Percentiles rank a stretch among this genome's conserved stretches.
Conservation (phyloP, 1,140 invertebrate genomes). For the Drepana arcuata region DNA sequence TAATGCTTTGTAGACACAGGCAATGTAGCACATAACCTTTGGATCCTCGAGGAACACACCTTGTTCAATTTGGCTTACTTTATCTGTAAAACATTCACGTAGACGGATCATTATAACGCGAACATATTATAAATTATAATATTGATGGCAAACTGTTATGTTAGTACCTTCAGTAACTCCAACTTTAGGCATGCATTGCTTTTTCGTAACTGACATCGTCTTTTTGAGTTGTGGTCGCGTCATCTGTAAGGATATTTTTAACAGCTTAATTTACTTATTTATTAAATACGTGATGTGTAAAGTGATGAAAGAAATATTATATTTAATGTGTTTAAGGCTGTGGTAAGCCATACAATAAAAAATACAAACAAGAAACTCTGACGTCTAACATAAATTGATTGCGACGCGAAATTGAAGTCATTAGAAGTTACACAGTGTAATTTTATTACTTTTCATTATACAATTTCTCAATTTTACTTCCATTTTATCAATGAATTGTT, state of each 20-base stretch:
- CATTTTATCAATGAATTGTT: too few relatives aligned
- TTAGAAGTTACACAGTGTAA: too few relatives aligned
- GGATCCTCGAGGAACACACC: slow-evolving; percentile 47
- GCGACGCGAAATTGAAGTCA: too few relatives aligned
- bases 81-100: slow-evolving; percentile 23
- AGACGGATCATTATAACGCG: background rate
- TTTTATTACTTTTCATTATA: too few relatives aligned
- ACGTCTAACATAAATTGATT: too few relatives aligned
- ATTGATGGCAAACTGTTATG: background rate
- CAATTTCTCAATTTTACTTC: too few relatives aligned
- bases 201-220: slow-evolving; percentile 42
- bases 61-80: slow-evolving; percentile 46
- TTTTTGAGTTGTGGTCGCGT: slow-evolving; percentile 45
- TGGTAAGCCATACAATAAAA: too few relatives aligned
- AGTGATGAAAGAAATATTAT: too few relatives aligned
- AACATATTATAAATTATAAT: background rate
- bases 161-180: slow-evolving; percentile 44
- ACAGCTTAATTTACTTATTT: too few relatives aligned
- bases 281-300: too few relatives aligned
- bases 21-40: slow-evolving; percentile 52
- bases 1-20: slow-evolving; percentile 43
- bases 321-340: too few relatives aligned
- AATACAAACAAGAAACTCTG: too few relatives aligned
- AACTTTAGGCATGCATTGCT: slow-evolving; percentile 47
- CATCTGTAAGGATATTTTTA: slow-evolving; percentile 36